A percentile compares a stretch with the other conserved stretches of the same genome.
These are phyloP conservation scores for Gambusia yucatana DNA, from an alignment of 2,797 vertebrate species.

Conservation along the genomic window DNA sequence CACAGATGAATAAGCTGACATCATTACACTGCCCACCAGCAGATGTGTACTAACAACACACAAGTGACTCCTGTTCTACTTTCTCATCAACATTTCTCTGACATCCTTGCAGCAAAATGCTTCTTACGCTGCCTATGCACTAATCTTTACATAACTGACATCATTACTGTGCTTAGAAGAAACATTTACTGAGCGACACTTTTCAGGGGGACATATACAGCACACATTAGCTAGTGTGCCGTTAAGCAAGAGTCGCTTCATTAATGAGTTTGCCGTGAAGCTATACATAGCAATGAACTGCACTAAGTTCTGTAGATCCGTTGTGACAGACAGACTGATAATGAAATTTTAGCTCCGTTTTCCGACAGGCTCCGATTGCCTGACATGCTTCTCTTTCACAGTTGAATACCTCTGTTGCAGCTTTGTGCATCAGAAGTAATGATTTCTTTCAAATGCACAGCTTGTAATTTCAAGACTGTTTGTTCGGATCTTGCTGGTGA, in stretches of 20 bases:
- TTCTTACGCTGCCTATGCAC: neutral
- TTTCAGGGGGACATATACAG: constrained; percentile 12
- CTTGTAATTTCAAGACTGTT: constrained; percentile 32
- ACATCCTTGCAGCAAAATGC: neutral
- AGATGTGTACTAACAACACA: constrained; percentile 18
- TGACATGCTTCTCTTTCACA: constrained; percentile 25
- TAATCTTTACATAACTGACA: constrained; percentile 25
- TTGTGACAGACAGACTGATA: constrained; percentile 36
- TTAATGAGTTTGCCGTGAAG: constrained; percentile 22
- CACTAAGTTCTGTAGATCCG: constrained; percentile 15
- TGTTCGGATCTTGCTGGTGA: constrained; percentile 19
- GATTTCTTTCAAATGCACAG: constrained; percentile 11
- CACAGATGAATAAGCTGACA: constrained; percentile 20
- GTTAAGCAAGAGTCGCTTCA: constrained; percentile 41
- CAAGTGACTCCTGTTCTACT: neutral
- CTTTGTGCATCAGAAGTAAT: constrained; percentile 21
- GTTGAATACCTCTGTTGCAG: constrained; percentile 24
- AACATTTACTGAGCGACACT: constrained; percentile 34
- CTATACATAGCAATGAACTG: constrained; percentile 23
- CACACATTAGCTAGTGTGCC: constrained; percentile 34
- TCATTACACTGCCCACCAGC: constrained; percentile 1
- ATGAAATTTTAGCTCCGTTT: constrained; percentile 18
- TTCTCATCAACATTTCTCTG: neutral
- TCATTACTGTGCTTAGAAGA: constrained; percentile 7
- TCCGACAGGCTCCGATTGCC: neutral